These are phyloP conservation scores for Lasioglossum villosulum DNA, from an alignment of 2,888 invertebrate species.

Conservation along the genomic window DNA sequence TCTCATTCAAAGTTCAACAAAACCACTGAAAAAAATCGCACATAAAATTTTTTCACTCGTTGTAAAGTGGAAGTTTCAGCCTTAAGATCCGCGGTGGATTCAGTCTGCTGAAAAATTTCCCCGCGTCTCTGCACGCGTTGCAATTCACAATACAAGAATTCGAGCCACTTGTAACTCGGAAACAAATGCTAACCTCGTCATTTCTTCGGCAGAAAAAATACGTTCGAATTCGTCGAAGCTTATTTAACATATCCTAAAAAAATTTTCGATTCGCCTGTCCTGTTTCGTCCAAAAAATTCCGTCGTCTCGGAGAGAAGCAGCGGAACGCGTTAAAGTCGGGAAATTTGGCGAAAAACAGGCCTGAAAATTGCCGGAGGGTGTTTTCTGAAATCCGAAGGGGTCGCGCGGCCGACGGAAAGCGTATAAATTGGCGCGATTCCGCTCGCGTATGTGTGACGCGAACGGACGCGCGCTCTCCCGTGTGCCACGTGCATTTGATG, in stretches of 20 bases:
- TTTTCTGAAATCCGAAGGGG: background rate
- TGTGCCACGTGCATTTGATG: conserved; percentile 2
- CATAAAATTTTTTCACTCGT: background rate
- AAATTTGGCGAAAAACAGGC: background rate
- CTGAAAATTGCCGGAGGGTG: background rate
- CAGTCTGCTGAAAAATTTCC: too few species aligned
- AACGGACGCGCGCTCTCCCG: too few species aligned
- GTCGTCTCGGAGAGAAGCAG: background rate
- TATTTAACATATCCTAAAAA: background rate
- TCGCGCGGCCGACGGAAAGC: background rate
- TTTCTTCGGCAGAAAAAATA: background rate
- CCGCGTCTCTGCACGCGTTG: background rate
- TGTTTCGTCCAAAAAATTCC: background rate
- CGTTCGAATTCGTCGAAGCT: background rate
- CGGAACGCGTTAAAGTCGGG: background rate
- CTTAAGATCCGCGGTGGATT: background rate
- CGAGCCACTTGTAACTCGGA: background rate
- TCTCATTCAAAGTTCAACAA: background rate
- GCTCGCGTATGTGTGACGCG: background rate
- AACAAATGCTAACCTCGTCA: background rate
- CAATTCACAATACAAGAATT: too few species aligned
- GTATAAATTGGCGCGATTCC: conserved; percentile 13
- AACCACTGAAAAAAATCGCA: background rate
- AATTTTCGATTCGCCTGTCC: background rate
- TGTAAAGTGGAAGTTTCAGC: background rate